Percentiles rank a stretch among this genome's conserved stretches.
These are phyloP conservation scores for Nasalis larvatus DNA, from an alignment of 2,113 vertebrate genomes.

Conservation along the genomic window DNA sequence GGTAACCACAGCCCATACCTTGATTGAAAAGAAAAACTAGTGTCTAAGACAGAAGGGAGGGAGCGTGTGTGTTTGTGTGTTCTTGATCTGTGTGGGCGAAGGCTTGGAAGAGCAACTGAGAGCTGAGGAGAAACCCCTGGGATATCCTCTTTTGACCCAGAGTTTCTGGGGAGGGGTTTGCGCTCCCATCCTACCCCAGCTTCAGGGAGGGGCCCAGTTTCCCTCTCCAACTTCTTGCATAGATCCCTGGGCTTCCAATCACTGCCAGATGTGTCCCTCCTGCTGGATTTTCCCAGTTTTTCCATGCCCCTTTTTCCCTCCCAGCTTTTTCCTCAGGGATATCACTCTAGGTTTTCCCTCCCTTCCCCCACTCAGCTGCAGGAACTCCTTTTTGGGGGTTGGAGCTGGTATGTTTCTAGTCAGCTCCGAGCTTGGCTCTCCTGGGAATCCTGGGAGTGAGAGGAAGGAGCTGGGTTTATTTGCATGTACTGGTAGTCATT, in stretches of 20 bases:
- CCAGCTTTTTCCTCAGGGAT: constrained; percentile 21
- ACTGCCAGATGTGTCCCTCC: constrained; percentile 60
- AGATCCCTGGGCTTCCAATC: constrained; percentile 20
- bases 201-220: constrained; percentile 34
- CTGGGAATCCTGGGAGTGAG: constrained; percentile 32
- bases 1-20: not conserved
- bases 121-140: constrained; percentile 37
- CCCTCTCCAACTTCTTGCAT: constrained; percentile 10
- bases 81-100: not conserved
- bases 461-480: constrained; percentile 1
- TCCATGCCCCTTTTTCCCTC: not conserved
- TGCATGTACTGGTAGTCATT: not conserved
- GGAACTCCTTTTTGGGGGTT: not conserved
- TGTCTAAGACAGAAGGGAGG: not conserved
- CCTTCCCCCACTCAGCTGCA: not conserved
- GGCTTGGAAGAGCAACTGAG: not conserved
- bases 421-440: not conserved
- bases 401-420: not conserved
- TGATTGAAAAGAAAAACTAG: not conserved
- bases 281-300: constrained; percentile 44
- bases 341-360: not conserved
- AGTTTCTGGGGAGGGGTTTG: constrained; percentile 30
- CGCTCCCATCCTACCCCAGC: not conserved
- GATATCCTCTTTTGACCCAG: constrained; percentile 12
- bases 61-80: no score